Conservation (phyloP, 2,113 vertebrate genomes). For the Lagopus muta region DNA sequence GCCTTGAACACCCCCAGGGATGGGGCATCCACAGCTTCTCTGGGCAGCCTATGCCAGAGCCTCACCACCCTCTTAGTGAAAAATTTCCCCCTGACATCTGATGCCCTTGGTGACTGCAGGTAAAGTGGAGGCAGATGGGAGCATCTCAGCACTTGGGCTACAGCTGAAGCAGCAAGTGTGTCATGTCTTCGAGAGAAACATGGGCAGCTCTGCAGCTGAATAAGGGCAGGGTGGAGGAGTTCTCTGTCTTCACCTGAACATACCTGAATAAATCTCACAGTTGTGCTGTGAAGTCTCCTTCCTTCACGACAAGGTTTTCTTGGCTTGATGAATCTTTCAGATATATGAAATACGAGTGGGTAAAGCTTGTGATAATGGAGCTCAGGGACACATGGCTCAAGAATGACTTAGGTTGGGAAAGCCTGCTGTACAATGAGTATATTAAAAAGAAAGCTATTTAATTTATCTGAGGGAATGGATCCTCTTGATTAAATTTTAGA, state of each 20-base stretch:
- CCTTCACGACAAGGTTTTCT: not conserved
- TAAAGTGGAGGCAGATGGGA: not conserved
- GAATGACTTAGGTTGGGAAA: not conserved
- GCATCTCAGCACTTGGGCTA: not conserved
- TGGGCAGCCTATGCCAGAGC: too few species aligned
- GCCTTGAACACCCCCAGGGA: too few species aligned
- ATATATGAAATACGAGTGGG: not conserved
- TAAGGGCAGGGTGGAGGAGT: not conserved
- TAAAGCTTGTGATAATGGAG: not conserved
- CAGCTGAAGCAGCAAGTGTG: not conserved
- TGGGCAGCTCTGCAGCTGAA: not conserved
- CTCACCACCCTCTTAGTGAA: too few species aligned
- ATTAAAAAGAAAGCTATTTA: not conserved
- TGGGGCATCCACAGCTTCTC: too few species aligned
- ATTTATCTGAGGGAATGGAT: not conserved
- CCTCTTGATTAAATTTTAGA: not conserved
- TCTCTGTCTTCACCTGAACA: not conserved
- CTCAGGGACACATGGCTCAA: not conserved
- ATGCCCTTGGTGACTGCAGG: not conserved
- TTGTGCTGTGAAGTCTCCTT: not conserved
- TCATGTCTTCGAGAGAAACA: fast-evolving
- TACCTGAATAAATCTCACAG: fast-evolving
- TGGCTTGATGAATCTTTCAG: not conserved
- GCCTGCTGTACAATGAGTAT: not conserved
- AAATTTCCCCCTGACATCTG: too few species aligned